Conservation (phyloP, 2,888 invertebrate species). For the Drosophila differens region DNA sequence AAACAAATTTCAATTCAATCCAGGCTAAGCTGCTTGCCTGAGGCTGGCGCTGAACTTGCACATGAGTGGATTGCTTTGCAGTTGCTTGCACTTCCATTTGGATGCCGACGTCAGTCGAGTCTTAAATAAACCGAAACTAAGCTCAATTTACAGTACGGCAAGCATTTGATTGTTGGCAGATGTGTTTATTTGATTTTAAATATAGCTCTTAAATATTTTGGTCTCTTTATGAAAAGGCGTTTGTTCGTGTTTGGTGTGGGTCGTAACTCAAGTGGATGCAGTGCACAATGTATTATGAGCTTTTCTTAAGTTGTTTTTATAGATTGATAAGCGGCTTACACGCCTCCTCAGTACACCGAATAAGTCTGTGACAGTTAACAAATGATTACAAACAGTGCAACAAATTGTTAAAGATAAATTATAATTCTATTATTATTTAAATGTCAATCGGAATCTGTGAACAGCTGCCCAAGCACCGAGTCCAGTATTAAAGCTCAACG, state of each 20-base stretch:
- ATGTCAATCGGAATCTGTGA: constrained; percentile 71
- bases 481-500: constrained; percentile 61
- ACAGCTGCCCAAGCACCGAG: constrained; percentile 60
- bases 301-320: constrained; percentile 23
- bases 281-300: constrained; percentile 47
- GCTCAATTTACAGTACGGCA: constrained; percentile 78
- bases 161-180: constrained; percentile 78
- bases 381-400: constrained; percentile 82
- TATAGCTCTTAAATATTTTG: constrained; percentile 79
- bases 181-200: constrained; percentile 80
- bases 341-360: constrained; percentile 62
- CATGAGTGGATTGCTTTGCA: constrained; percentile 64
- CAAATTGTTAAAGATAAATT: constrained; percentile 80
- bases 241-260: constrained; percentile 15
- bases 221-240: constrained; percentile 60
- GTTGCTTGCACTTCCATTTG: constrained; percentile 60
- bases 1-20: constrained; percentile 71
- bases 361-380: constrained; percentile 73
- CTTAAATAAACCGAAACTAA: constrained; percentile 77
- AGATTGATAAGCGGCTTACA: constrained; percentile 72
- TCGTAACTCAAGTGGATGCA: constrained; percentile 56
- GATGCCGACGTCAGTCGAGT: constrained; percentile 42
- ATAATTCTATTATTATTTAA: constrained; percentile 79
- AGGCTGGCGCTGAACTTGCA: constrained; percentile 58
- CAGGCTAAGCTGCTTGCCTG: constrained; percentile 71